phyloP scores from a whole-genome alignment of 2,113 vertebrate genomes.

The Malaclemys terrapin region DNA sequence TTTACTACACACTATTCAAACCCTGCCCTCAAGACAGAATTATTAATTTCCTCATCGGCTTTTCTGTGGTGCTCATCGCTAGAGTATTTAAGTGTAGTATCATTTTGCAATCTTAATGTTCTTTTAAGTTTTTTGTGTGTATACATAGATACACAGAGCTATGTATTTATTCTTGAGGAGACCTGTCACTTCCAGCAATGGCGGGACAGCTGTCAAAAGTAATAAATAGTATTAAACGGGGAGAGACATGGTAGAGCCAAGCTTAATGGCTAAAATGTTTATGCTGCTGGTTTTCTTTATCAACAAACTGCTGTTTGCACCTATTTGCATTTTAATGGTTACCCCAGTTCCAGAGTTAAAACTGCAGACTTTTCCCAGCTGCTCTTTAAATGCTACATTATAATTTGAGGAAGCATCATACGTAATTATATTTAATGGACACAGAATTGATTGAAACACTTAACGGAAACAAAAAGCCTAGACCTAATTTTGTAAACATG shows the following conservation, averaged over 20 bases:
- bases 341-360: constrained; percentile 78
- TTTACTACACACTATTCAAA: not conserved
- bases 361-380: constrained; percentile 79
- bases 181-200: constrained; percentile 35
- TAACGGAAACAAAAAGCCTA: constrained; percentile 80
- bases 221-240: constrained; percentile 18
- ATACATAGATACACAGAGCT: not conserved
- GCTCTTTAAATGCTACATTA: constrained; percentile 81
- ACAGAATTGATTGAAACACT: constrained; percentile 83
- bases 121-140: not conserved
- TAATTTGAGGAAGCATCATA: constrained; percentile 81
- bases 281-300: constrained; percentile 38
- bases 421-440: constrained; percentile 86
- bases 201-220: not conserved
- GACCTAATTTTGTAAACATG: constrained; percentile 83
- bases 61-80: not conserved
- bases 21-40: not conserved
- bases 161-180: constrained; percentile 33
- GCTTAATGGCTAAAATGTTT: constrained; percentile 59
- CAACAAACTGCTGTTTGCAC: constrained; percentile 61
- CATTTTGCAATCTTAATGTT: not conserved
- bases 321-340: constrained; percentile 82
- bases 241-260: constrained; percentile 11
- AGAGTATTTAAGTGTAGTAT: not conserved
- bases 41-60: not conserved